Percentiles rank a stretch among this genome's conserved stretches.
phyloP scores from a whole-genome alignment of 2,113 vertebrate genomes.

The Rhegmatorhina hoffmannsi region DNA sequence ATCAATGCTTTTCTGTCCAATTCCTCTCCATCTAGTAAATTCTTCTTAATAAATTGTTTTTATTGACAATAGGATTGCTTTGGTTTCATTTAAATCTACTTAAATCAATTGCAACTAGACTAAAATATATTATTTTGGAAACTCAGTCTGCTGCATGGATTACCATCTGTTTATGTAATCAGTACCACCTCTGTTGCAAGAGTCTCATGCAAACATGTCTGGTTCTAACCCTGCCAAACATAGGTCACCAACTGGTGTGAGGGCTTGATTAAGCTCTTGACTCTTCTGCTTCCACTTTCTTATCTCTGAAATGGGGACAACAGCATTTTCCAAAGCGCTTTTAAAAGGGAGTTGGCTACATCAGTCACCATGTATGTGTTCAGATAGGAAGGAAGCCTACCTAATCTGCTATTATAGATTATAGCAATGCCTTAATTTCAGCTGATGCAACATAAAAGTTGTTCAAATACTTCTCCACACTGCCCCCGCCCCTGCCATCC shows the following conservation, averaged over 20 bases:
- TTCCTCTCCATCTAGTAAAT: neutral
- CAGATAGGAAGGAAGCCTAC: conserved; percentile 51
- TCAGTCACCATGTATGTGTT: conserved; percentile 30
- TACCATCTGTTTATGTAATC: neutral
- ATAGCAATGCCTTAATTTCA: conserved; percentile 16
- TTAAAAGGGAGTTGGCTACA: conserved; percentile 31
- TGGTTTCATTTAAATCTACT: neutral
- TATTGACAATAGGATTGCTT: neutral
- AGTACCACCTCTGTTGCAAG: conserved; percentile 14
- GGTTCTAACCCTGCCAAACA: neutral
- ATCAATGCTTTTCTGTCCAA: neutral
- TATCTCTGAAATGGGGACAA: conserved; percentile 48
- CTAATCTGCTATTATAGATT: conserved; percentile 34
- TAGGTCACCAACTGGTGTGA: conserved; percentile 26
- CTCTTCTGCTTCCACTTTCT: conserved; percentile 59
- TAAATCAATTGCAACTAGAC: neutral
- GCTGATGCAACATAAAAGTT: neutral
- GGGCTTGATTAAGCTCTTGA: conserved; percentile 52
- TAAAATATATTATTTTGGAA: conserved; percentile 35
- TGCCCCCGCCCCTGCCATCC: neutral
- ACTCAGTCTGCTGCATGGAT: neutral
- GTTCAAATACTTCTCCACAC: neutral
- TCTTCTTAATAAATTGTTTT: neutral
- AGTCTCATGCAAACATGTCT: conserved; percentile 12
- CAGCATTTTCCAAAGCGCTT: conserved; percentile 30